Percentiles rank a stretch among this genome's conserved stretches.
Evolutionary conservation across 2,113 vertebrate species (phyloP).

Genomic region (Typhlomys cinereus): DNA sequence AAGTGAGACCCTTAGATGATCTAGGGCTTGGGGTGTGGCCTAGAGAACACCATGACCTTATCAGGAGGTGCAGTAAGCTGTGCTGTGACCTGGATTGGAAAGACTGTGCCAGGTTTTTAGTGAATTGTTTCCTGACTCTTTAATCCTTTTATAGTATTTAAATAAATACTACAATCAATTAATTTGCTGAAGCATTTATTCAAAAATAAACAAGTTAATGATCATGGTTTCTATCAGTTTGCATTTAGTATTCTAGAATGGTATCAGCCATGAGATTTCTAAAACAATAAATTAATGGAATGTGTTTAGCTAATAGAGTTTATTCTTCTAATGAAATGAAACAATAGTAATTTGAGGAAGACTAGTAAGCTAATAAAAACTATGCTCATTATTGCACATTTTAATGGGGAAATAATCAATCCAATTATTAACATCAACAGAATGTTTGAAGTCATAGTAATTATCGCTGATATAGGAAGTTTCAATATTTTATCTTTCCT

Average conservation of each 20-base stretch:
- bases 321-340: slow-evolving; percentile 45
- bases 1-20: too few relatives aligned
- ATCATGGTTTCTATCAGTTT: neutral
- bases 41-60: too few relatives aligned
- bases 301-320: neutral
- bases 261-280: neutral
- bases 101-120: too few relatives aligned
- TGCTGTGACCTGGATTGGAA: too few relatives aligned
- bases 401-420: slow-evolving; percentile 10
- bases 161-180: neutral
- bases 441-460: neutral
- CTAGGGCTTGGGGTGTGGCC: too few relatives aligned
- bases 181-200: neutral
- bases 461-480: neutral
- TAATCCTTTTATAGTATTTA: neutral
- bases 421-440: neutral
- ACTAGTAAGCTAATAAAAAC: slow-evolving; percentile 20
- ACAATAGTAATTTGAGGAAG: slow-evolving; percentile 32
- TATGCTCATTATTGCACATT: neutral
- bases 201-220: neutral
- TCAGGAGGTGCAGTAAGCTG: too few relatives aligned
- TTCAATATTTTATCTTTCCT: neutral
- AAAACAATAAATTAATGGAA: neutral
- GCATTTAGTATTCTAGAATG: slow-evolving; percentile 19
- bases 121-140: neutral